phyloP scores from a whole-genome alignment of 2,888 invertebrate genomes.

The Chymomyza caudatula region DNA sequence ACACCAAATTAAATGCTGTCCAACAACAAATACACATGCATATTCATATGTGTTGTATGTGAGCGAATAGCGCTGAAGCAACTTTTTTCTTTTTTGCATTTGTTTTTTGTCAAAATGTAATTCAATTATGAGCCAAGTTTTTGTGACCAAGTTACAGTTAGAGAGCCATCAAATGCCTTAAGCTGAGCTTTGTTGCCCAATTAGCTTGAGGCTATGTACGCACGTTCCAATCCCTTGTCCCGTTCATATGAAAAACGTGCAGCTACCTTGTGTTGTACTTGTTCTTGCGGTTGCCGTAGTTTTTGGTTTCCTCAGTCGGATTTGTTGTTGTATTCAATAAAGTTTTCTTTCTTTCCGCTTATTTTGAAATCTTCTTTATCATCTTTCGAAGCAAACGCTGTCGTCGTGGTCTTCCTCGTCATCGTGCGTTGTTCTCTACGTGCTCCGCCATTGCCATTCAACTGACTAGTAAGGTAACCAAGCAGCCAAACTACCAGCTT shows the following conservation, averaged over 20 bases:
- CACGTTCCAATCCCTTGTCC: neutral
- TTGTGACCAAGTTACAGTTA: neutral
- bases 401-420: neutral
- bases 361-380: constrained; percentile 31
- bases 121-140: neutral
- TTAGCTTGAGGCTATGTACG: neutral
- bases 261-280: neutral
- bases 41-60: neutral
- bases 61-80: too few species aligned
- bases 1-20: neutral
- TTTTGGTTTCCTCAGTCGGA: neutral
- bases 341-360: constrained; percentile 15
- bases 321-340: neutral
- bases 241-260: neutral
- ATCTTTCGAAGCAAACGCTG: constrained; percentile 8
- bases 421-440: neutral
- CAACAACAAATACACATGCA: neutral
- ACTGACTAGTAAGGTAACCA: constrained; percentile 8
- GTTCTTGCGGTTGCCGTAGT: neutral
- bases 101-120: neutral
- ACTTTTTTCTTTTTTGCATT: neutral
- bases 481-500: constrained; percentile 29
- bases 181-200: neutral
- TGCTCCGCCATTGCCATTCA: constrained; percentile 1
- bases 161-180: neutral